These are phyloP conservation scores for Palythoa grandiflora DNA, from an alignment of 92 coral and sea anemone species.

Conservation along the genomic window DNA sequence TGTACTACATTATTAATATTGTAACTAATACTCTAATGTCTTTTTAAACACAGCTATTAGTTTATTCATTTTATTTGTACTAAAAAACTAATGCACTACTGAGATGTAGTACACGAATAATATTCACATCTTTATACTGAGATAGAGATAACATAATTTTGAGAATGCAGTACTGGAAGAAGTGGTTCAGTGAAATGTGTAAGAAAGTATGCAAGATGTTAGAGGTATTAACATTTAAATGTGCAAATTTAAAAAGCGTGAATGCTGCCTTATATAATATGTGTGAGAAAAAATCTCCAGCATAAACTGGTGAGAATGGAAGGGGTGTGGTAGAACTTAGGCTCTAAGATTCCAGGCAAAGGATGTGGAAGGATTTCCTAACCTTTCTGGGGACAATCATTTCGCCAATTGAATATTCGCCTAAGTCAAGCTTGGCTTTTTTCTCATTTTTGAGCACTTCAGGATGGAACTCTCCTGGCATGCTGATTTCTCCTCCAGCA, in stretches of 20 bases:
- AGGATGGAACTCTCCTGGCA: conserved; percentile 52
- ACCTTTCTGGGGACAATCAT: conserved; percentile 72
- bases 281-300: neutral
- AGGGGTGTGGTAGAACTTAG: conserved; percentile 2
- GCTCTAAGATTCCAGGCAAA: neutral
- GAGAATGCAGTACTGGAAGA: neutral
- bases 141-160: neutral
- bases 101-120: conserved; percentile 3
- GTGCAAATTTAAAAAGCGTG: neutral
- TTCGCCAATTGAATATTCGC: conserved; percentile 58
- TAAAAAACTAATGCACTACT: conserved; percentile 2
- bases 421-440: conserved; percentile 40
- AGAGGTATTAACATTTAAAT: neutral
- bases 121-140: neutral
- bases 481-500: conserved; percentile 69
- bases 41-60: neutral
- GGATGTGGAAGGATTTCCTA: neutral
- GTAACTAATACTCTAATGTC: neutral
- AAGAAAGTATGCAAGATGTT: conserved; percentile 19
- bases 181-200: conserved; percentile 6
- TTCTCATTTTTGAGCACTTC: conserved; percentile 36
- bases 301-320: conserved; percentile 1
- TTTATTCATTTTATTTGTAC: neutral
- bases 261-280: conserved; percentile 4
- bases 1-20: conserved; percentile 1